Base-by-base conservation (phyloP, 2,888 invertebrate species). In the Tillus elongatus region DNA sequence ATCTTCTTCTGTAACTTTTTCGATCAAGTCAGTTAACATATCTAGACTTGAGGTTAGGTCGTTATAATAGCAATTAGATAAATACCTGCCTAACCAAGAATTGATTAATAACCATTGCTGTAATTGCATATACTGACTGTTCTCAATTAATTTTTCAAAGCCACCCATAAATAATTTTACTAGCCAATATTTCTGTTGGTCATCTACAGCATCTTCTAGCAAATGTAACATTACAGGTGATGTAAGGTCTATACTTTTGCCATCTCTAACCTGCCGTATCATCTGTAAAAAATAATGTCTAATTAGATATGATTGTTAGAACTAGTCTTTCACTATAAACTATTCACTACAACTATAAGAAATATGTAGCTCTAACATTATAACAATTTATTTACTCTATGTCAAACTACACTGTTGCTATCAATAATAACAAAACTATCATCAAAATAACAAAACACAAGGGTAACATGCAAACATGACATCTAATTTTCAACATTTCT, bases 51-150 rank as follows among this genome's bases (percentile, higher is more conserved):
- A 29, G 14, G 49, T 49, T 13, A 64, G 44, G 31, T 66, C 64
- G 1, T 47, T 36, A 31, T 53, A 46, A 31, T 57, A 52, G 40
- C 63, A 64, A 3, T 45, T 41, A 10, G 49, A 41, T 38, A 58
- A 41, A 43, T 63, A 66, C 39, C 54, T 56, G 10, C 43, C 37
- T 15, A 61, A 45, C 64, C 64, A 66, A n/a, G 43, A 28, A 31
- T 56, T 53, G 3, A 66, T 43, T 13, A 66, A 45, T n/a, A 51
- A 29, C 49, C 56, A 56, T 41, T 64, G 63, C 13, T 57, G 46
- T 4, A 63, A 43, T 26, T 53, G 47, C 46, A 57, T 50, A 35
- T 51, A 53, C n/a, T 42, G 28, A 30, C 55, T 58, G 1, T 41
- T 37, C 35, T 49, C 53, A 11, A 61, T 45, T 3, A 61, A 47